Evolutionary conservation across 1,140 invertebrate species (phyloP), one percentile per base, ranked within the genome.

Genomic region (Oryctes rhinoceros): DNA sequence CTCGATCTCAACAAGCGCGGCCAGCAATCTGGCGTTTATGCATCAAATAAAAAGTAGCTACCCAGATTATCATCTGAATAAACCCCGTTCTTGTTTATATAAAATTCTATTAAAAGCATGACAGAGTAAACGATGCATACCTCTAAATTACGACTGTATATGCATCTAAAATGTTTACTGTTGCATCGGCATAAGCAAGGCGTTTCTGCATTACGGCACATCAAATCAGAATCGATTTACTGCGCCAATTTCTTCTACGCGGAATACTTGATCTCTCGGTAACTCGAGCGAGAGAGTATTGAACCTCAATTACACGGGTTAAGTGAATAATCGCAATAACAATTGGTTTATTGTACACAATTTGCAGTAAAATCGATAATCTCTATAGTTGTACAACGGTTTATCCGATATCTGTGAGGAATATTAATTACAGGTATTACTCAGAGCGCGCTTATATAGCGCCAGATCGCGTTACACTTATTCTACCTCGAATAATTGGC

Each of bases 331-430:
- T 67, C 65, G 13, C 65, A 67, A 67, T 24, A 67, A 67, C 65
- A 67, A 67, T 67, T 24, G 6, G 18, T 67, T 67, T 67, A 67
- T 67, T 5, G 20, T 3, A 35, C 35, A 13, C 11, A 67, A 67
- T 67, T 67, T 67, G 65, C 65, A 67, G 65, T 67, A 67, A 67
- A 67, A 67, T 67, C 65, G n/a, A 67, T 67, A 67, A 67, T 11
- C 65, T 24, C 35, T 67, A 24, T 18, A 15, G 49, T 53, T 53
- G 13, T 15, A 53, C 9, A 6, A 18, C 6, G 13, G 49, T 9
- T 53, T 53, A 53, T 53, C n/a, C 4, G 49, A 53, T 53, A 53
- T 53, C 1, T 53, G 49, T 15, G 49, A 53, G n/a, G 49, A 53
- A 53, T 53, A 53, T 53, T 53, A 53, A 10, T 53, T 53, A 53